phyloP scores from a whole-genome alignment of 2,888 invertebrate species.

The Agrotis exclamationis region DNA sequence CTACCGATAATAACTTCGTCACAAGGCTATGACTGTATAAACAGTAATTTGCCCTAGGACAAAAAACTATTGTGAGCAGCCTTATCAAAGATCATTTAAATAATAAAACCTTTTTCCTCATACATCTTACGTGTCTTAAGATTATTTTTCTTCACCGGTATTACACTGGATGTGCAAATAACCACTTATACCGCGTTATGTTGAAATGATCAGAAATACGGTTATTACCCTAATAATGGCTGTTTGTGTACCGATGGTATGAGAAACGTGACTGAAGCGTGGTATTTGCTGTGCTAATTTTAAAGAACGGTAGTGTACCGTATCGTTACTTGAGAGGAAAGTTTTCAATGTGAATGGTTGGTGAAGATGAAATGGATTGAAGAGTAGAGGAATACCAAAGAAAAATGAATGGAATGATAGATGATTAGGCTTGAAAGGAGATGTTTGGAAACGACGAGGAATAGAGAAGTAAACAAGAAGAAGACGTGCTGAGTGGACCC shows the following conservation, averaged over 20 bases:
- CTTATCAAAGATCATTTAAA: too few relatives aligned
- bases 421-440: neutral
- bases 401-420: neutral
- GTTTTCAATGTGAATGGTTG: neutral
- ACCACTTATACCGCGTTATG: conserved; percentile 5
- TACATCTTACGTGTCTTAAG: neutral
- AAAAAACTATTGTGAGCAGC: too few relatives aligned
- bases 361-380: neutral
- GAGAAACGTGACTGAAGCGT: conserved; percentile 5
- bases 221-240: conserved; percentile 18
- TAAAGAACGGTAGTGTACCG: neutral
- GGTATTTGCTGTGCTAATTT: neutral
- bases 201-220: conserved; percentile 12
- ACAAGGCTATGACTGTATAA: too few relatives aligned
- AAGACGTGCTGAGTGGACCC: too few relatives aligned
- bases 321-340: neutral
- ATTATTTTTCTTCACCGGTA: conserved; percentile 14
- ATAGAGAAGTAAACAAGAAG: too few relatives aligned
- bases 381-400: neutral
- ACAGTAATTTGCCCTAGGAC: too few relatives aligned
- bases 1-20: too few relatives aligned
- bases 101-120: conserved; percentile 25
- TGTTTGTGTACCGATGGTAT: too few relatives aligned
- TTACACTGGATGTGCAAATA: conserved; percentile 4
- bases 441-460: too few relatives aligned